phyloP scores from a whole-genome alignment of 2,888 invertebrate genomes.

The Tipula confusa region DNA sequence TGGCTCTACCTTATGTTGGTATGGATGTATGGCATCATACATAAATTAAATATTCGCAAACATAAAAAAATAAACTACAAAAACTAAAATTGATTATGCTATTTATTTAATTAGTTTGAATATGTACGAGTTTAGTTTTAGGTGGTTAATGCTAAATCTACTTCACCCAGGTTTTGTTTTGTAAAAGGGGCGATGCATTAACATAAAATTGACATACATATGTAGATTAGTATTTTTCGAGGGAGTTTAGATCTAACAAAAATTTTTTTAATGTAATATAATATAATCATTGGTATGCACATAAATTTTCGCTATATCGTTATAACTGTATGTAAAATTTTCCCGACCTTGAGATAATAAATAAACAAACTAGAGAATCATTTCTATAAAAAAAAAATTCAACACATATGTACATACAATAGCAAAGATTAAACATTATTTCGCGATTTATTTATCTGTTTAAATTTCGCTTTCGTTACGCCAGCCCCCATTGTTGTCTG shows the following conservation, averaged over 20 bases:
- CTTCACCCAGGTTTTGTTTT: constrained; percentile 1
- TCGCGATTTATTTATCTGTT: neutral
- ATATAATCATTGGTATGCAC: neutral
- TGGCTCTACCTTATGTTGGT: neutral
- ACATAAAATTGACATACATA: neutral
- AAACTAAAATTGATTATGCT: neutral
- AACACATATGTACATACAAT: neutral
- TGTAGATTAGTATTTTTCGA: too few relatives aligned
- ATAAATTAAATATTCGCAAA: constrained; percentile 1
- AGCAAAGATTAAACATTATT: neutral
- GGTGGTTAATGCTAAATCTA: neutral
- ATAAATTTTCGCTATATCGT: neutral
- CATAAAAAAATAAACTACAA: neutral
- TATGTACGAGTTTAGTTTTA: neutral
- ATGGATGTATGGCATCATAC: neutral
- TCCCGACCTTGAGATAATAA: neutral
- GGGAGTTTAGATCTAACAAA: too few relatives aligned
- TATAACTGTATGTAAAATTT: neutral
- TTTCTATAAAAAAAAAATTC: neutral
- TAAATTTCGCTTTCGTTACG: neutral
- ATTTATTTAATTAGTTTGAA: neutral
- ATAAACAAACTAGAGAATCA: neutral
- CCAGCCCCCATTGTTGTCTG: constrained; percentile 7
- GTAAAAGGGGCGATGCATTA: neutral
- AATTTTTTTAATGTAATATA: neutral